phyloP scores from a whole-genome alignment of 64 coral and sea anemone species.

The Pocillopora damicornis region DNA sequence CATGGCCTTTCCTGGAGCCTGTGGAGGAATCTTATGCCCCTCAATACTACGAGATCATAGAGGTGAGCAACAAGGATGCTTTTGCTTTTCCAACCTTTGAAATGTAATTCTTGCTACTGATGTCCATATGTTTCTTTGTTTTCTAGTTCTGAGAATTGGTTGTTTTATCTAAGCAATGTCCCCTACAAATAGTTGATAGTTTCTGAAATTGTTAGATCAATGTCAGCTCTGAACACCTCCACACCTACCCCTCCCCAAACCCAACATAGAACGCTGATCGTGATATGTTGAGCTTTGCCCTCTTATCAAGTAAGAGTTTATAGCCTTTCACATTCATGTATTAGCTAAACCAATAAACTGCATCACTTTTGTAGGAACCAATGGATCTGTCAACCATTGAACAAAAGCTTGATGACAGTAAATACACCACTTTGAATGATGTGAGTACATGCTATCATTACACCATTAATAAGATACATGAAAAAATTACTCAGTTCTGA shows the following conservation, averaged over 20 bases:
- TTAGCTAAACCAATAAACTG: neutral
- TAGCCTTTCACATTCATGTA: neutral
- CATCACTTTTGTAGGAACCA: constrained; percentile 51
- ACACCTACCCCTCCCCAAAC: no score
- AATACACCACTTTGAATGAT: constrained; percentile 82
- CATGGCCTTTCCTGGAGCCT: constrained; percentile 95
- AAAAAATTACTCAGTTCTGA: no score
- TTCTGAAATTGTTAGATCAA: no score
- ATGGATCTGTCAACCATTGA: constrained; percentile 97
- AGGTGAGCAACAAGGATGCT: constrained; percentile 38
- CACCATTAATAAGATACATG: no score
- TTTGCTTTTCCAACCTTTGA: no score
- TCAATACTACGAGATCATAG: constrained; percentile 94
- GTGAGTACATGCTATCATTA: constrained; percentile 23
- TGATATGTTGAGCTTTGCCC: no score
- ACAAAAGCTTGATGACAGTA: constrained; percentile 85
- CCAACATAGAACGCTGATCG: no score
- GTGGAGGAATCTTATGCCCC: constrained; percentile 98
- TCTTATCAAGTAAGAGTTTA: no score
- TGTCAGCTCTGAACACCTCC: no score
- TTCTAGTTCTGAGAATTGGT: neutral
- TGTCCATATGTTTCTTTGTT: no score
- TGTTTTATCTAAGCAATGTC: neutral
- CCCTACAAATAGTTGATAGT: no score
- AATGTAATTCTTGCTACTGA: no score